Percentiles rank a stretch among this genome's conserved stretches.
Evolutionary conservation across 2,888 invertebrate species (phyloP).

Genomic region (Griposia aprilina): DNA sequence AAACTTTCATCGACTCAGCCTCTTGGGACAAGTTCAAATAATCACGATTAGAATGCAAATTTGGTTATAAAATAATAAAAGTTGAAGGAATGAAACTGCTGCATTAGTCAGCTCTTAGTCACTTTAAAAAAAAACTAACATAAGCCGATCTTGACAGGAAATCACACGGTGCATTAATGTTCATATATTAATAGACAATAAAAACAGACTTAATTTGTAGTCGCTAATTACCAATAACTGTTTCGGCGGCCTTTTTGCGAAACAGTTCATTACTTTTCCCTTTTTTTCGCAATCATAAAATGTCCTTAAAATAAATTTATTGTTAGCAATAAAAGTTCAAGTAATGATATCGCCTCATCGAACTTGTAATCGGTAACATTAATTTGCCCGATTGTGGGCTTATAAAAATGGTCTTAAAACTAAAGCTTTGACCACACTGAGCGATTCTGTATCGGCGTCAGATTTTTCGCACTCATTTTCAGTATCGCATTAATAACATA

Average conservation of each 20-base stretch:
- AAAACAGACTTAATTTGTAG: slow-evolving; percentile 56
- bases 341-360: slow-evolving; percentile 57
- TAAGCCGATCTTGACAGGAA: slow-evolving; percentile 5
- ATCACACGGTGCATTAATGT: slow-evolving; percentile 30
- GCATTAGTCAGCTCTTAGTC: slow-evolving; percentile 26
- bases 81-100: neutral
- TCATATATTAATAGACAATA: slow-evolving; percentile 53
- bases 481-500: neutral
- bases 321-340: slow-evolving; percentile 54
- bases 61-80: slow-evolving; percentile 7
- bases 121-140: slow-evolving; percentile 7
- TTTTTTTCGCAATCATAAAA: slow-evolving; percentile 60
- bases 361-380: slow-evolving; percentile 62
- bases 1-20: too few species aligned
- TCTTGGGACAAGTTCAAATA: neutral
- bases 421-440: slow-evolving; percentile 14
- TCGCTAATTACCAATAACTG: slow-evolving; percentile 56
- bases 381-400: slow-evolving; percentile 49
- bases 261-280: slow-evolving; percentile 57
- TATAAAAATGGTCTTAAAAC: slow-evolving; percentile 41
- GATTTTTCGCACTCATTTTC: neutral
- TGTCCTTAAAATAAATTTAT: slow-evolving; percentile 65
- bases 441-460: neutral
- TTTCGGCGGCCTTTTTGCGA: slow-evolving; percentile 52
- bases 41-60: neutral